phyloP scores from a whole-genome alignment of 2,113 vertebrate species.

The Heterochromis multidens region DNA sequence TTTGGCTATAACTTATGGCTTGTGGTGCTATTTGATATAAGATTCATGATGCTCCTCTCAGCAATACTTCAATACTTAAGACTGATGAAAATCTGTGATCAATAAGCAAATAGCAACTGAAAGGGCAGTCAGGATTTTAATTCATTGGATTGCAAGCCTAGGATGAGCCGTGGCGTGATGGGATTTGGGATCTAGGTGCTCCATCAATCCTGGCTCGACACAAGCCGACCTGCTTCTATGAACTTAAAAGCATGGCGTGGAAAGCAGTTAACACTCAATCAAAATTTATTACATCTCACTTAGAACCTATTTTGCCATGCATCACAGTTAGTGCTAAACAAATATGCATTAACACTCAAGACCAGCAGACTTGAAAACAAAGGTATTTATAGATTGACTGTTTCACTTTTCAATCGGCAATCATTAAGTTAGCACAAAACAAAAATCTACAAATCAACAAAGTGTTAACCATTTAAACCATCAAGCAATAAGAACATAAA shows the following conservation, averaged over 20 bases:
- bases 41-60: constrained; percentile 57
- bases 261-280: constrained; percentile 16
- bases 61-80: constrained; percentile 55
- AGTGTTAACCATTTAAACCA: not conserved
- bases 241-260: not conserved
- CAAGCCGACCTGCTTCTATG: not conserved
- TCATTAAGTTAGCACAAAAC: no score
- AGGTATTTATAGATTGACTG: fast-evolving
- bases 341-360: not conserved
- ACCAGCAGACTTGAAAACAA: not conserved
- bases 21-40: constrained; percentile 34
- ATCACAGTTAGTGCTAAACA: not conserved
- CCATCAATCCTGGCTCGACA: constrained; percentile 52
- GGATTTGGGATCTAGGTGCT: constrained; percentile 14
- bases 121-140: constrained; percentile 45
- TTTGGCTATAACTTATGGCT: constrained; percentile 54
- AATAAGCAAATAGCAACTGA: constrained; percentile 68
- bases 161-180: not conserved
- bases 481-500: not conserved
- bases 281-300: not conserved
- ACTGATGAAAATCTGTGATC: constrained; percentile 74
- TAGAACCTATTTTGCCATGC: not conserved
- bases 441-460: not conserved
- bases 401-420: not conserved
- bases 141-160: constrained; percentile 45